These are phyloP conservation scores for Progne subis DNA, from an alignment of 2,113 vertebrate species.

Conservation along the genomic window DNA sequence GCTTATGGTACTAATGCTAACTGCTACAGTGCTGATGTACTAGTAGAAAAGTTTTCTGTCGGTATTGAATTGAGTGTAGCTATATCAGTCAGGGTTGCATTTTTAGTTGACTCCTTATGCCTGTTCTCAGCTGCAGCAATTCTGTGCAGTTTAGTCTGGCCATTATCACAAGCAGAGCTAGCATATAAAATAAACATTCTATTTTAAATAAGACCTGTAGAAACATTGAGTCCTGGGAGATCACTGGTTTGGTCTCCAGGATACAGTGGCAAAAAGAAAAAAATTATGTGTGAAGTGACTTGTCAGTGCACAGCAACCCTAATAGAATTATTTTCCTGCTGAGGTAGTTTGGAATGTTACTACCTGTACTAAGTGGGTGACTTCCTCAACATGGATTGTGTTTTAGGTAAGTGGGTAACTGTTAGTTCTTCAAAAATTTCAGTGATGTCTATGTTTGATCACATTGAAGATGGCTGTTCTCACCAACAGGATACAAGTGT, in stretches of 20 bases:
- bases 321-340: neutral
- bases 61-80: neutral
- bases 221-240: neutral
- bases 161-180: neutral
- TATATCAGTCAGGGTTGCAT: neutral
- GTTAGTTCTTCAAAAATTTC: neutral
- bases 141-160: neutral
- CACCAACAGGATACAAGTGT: neutral
- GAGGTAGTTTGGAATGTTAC: neutral
- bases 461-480: neutral
- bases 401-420: neutral
- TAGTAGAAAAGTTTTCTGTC: neutral
- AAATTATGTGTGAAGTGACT: neutral
- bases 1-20: neutral
- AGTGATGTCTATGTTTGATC: accelerated
- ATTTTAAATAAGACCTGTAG: neutral
- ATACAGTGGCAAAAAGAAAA: neutral
- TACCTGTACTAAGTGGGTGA: neutral
- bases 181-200: neutral
- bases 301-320: neutral
- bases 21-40: neutral
- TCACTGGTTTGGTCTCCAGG: neutral
- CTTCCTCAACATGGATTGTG: neutral
- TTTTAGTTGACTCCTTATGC: neutral
- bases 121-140: neutral